Evolutionary conservation across 1,140 invertebrate genomes (phyloP).

Genomic region (Meloidogyne hapla): DNA sequence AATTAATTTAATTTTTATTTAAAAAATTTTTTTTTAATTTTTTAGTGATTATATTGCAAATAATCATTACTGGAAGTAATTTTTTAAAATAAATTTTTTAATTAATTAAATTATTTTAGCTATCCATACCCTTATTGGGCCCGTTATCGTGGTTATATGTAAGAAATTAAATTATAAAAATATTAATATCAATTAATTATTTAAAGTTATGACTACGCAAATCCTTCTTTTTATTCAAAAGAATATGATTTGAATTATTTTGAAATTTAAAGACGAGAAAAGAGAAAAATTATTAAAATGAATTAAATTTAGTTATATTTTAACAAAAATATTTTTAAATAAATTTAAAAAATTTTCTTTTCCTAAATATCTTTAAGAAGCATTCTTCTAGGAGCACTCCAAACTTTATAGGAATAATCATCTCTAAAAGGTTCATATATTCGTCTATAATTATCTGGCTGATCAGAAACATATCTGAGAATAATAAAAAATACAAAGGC

Average conservation of each 20-base stretch:
- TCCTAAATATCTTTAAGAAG: slow-evolving; percentile 17
- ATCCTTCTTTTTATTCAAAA: slow-evolving; percentile 27
- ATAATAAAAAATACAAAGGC: no score
- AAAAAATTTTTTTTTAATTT: not conserved
- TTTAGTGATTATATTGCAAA: slow-evolving; percentile 27
- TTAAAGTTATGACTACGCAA: slow-evolving; percentile 22
- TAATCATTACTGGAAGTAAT: slow-evolving; percentile 22
- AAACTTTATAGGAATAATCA: slow-evolving; percentile 23
- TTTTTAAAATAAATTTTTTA: not conserved
- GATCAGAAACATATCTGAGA: slow-evolving; percentile 20
- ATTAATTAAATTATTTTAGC: not conserved
- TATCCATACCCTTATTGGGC: slow-evolving; percentile 28
- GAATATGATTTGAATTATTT: slow-evolving; percentile 26
- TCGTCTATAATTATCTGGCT: slow-evolving; percentile 16
- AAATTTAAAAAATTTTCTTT: not conserved
- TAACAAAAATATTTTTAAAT: not conserved
- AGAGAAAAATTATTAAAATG: not conserved
- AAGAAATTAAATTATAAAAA: not conserved
- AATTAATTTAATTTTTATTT: not conserved
- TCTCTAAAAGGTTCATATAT: slow-evolving; percentile 15
- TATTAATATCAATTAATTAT: not conserved
- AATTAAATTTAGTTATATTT: not conserved
- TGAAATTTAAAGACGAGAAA: slow-evolving; percentile 9
- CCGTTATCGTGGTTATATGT: slow-evolving; percentile 26
- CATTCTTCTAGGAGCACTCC: slow-evolving; percentile 10